Conservation (phyloP, 2,797 vertebrate species). For the Chelmon rostratus region DNA sequence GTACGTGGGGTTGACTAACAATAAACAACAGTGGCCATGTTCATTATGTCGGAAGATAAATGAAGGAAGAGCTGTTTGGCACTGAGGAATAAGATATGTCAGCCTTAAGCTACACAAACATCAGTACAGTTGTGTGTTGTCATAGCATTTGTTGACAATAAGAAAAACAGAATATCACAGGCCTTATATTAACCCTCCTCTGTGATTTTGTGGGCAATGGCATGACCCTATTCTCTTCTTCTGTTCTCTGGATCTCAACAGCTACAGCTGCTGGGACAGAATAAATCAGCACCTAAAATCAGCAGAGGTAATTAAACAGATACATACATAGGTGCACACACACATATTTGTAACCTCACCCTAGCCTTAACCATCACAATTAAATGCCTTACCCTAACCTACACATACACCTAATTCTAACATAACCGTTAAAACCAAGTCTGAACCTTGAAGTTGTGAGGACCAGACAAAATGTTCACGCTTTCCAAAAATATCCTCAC, state of each 20-base stretch:
- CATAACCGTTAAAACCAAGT: too few relatives aligned
- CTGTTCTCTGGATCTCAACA: slow-evolving; percentile 28
- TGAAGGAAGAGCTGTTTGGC: background rate
- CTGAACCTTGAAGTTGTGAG: too few relatives aligned
- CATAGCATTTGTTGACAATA: slow-evolving; percentile 24
- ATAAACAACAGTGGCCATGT: too few relatives aligned
- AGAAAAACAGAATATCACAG: background rate
- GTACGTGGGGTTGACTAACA: too few relatives aligned
- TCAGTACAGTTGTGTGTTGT: background rate
- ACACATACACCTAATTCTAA: too few relatives aligned
- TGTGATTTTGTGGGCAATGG: slow-evolving; percentile 11
- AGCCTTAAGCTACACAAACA: background rate
- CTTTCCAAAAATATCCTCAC: too few relatives aligned
- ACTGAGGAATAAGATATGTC: too few relatives aligned
- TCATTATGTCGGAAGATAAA: too few relatives aligned
- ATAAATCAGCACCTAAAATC: slow-evolving; percentile 81
- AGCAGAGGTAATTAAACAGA: slow-evolving; percentile 73
- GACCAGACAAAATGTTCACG: too few relatives aligned
- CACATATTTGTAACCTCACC: background rate
- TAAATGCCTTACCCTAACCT: too few relatives aligned
- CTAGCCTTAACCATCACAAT: too few relatives aligned
- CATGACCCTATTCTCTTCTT: slow-evolving; percentile 23
- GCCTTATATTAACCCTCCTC: slow-evolving; percentile 3
- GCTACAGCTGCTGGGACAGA: slow-evolving; percentile 46
- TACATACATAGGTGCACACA: slow-evolving; percentile 9